These are phyloP conservation scores for Pteria penguin DNA, from an alignment of 2,888 invertebrate genomes.

Conservation along the genomic window DNA sequence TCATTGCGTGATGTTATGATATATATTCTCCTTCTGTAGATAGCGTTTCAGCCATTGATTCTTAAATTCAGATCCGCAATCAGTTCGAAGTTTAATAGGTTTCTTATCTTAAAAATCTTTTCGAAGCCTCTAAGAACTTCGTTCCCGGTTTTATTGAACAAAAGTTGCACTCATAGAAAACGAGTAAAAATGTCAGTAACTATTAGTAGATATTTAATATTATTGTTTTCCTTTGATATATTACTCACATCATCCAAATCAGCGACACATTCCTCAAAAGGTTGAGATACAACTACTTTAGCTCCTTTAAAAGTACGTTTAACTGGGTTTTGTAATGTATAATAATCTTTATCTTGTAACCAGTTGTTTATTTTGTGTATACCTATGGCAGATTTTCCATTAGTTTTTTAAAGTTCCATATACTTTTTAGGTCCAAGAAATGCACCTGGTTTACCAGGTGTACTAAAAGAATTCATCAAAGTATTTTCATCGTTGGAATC, in stretches of 20 bases:
- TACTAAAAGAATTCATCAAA: too few species aligned
- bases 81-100: background rate
- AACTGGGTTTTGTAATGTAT: background rate
- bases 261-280: background rate
- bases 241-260: background rate
- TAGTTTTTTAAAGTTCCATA: rapidly evolving
- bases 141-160: background rate
- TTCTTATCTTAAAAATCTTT: background rate
- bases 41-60: background rate
- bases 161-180: background rate
- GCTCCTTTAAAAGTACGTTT: rapidly evolving
- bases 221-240: background rate
- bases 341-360: background rate
- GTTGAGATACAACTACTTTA: background rate
- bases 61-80: background rate
- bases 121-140: background rate
- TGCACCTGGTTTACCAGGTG: background rate
- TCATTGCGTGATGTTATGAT: slow-evolving; percentile 17
- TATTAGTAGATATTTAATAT: background rate
- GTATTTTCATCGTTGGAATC: too few species aligned
- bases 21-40: background rate
- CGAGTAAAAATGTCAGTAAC: background rate
- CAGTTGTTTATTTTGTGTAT: background rate
- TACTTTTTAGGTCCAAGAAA: background rate
- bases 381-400: background rate